Evolutionary conservation across 2,113 vertebrate species (phyloP).

Genomic region (Enhydra lutris): DNA sequence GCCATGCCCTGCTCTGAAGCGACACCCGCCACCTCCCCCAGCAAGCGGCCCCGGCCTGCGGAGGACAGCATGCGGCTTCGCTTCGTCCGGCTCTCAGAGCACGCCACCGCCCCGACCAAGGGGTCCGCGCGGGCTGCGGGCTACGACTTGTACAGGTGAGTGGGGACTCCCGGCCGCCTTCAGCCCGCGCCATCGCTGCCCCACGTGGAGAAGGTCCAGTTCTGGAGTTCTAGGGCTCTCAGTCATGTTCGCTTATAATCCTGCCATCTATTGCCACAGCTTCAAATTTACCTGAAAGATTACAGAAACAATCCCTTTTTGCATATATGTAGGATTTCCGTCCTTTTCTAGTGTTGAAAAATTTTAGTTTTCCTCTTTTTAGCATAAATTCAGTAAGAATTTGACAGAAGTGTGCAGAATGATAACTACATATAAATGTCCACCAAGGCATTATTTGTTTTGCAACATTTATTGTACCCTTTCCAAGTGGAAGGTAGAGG

Average conservation of each 20-base stretch:
- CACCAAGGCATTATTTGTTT: not conserved
- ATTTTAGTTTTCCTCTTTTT: not conserved
- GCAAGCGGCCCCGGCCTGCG: constrained; percentile 79
- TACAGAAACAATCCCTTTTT: not conserved
- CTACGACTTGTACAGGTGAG: constrained; percentile 96
- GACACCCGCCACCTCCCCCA: constrained; percentile 71
- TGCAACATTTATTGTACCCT: not conserved
- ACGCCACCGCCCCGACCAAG: constrained; percentile 88
- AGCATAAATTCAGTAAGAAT: not conserved
- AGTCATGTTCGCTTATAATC: fast-evolving
- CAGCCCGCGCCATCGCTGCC: not conserved
- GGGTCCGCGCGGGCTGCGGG: constrained; percentile 92
- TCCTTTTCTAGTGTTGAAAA: not conserved
- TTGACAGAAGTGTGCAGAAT: not conserved
- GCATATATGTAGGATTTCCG: not conserved
- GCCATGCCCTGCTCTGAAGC: constrained; percentile 86
- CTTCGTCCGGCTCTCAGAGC: constrained; percentile 90
- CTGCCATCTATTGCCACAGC: not conserved
- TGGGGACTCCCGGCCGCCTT: not conserved
- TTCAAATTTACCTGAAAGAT: not conserved
- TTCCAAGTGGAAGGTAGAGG: not conserved
- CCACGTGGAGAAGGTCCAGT: fast-evolving
- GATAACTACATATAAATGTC: too few relatives aligned
- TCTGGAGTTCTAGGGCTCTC: not conserved
- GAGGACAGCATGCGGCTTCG: constrained; percentile 65